Percentiles rank a stretch among this genome's conserved stretches.
Conservation (phyloP, 2,888 invertebrate genomes). For the Gasteruption jaculator region DNA sequence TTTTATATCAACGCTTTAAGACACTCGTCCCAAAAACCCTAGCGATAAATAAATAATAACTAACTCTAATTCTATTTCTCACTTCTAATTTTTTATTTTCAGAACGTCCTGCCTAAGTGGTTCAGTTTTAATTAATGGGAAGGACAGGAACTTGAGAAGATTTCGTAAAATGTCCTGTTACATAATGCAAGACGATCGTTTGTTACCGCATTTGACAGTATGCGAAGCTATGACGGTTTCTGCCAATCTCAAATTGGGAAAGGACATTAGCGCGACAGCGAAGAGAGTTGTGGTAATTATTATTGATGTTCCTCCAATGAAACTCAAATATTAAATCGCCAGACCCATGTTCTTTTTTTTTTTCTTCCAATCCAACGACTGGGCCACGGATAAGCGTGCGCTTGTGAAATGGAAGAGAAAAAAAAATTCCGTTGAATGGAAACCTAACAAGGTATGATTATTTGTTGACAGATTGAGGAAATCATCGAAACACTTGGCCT, state of each 20-base stretch:
- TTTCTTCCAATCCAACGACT: no score
- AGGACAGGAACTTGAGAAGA: slow-evolving; percentile 76
- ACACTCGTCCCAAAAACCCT: no score
- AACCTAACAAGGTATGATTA: no score
- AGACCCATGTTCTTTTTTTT: no score
- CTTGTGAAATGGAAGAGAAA: no score
- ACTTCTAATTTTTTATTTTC: slow-evolving; percentile 33
- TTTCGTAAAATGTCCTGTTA: slow-evolving; percentile 94
- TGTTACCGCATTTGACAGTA: slow-evolving; percentile 86
- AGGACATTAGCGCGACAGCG: slow-evolving; percentile 66
- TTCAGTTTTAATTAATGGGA: slow-evolving; percentile 81
- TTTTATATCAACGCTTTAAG: no score
- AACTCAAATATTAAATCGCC: no score
- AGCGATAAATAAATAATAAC: no score
- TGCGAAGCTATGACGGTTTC: slow-evolving; percentile 91
- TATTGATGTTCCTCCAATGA: no score
- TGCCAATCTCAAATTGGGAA: slow-evolving; percentile 87
- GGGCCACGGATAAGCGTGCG: no score
- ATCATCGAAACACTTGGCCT: slow-evolving; percentile 82
- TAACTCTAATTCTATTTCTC: slow-evolving; percentile 4
- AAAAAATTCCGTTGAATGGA: no score
- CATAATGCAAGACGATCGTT: slow-evolving; percentile 93
- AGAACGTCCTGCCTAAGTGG: slow-evolving; percentile 84
- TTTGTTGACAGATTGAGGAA: slow-evolving; percentile 63
- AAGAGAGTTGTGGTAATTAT: slow-evolving; percentile 71